phyloP scores from a whole-genome alignment of 2,113 vertebrate species.

The Urocitellus parryii region DNA sequence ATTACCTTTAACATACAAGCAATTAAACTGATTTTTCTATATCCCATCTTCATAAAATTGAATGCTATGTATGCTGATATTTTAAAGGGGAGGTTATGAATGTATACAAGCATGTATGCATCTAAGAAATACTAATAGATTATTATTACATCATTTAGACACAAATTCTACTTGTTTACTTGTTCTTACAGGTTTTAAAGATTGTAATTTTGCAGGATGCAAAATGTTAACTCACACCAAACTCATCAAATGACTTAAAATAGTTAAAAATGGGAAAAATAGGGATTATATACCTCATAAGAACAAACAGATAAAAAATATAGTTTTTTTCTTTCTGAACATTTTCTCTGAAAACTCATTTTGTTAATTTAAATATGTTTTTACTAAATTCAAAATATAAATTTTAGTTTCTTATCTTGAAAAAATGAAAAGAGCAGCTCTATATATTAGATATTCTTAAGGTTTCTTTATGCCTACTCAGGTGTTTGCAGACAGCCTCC shows the following conservation, averaged over 20 bases:
- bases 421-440: background rate
- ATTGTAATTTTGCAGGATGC: background rate
- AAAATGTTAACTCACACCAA: background rate
- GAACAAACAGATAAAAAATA: background rate
- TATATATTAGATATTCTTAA: background rate
- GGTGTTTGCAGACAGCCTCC: background rate
- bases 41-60: background rate
- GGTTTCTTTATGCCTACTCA: background rate
- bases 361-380: background rate
- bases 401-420: background rate
- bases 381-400: background rate
- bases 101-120: background rate
- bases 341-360: background rate
- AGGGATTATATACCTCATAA: background rate
- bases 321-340: background rate
- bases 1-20: constrained; percentile 13
- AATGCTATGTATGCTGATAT: background rate
- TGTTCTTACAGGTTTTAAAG: background rate
- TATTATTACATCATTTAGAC: background rate
- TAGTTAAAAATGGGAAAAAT: background rate
- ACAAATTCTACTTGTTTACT: background rate
- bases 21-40: background rate
- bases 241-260: background rate
- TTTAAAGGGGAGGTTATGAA: background rate
- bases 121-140: background rate